Conservation (phyloP, 2,888 invertebrate genomes). For the Beris chalybata region DNA sequence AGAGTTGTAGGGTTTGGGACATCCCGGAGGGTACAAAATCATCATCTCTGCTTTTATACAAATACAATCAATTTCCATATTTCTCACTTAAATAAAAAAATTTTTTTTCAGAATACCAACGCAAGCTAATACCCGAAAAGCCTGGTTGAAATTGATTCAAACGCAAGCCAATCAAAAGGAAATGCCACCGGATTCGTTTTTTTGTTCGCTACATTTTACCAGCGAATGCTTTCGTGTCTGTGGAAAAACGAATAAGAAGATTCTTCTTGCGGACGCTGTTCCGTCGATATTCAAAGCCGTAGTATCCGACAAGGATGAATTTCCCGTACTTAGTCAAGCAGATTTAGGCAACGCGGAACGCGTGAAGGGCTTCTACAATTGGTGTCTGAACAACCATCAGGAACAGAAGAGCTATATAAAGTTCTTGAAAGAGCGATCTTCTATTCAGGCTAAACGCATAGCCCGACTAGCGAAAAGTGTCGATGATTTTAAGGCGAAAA, state of each 20-base stretch:
- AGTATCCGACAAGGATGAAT: not conserved
- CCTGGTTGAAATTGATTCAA: conserved; percentile 19
- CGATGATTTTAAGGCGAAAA: conserved; percentile 30
- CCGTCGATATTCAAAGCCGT: conserved; percentile 20
- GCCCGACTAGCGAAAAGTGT: conserved; percentile 26
- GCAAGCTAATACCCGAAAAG: not conserved
- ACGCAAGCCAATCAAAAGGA: conserved; percentile 15
- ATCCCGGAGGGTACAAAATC: too few species aligned
- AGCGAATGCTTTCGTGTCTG: not conserved
- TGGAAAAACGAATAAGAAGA: conserved; percentile 7
- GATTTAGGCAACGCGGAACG: conserved; percentile 10
- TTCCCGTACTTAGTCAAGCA: conserved; percentile 1
- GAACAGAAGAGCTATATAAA: conserved; percentile 15
- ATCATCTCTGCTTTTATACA: too few species aligned
- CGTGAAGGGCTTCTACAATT: conserved; percentile 23
- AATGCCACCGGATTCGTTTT: not conserved
- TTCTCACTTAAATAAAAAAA: too few species aligned
- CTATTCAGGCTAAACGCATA: conserved; percentile 14
- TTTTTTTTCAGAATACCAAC: conserved; percentile 12
- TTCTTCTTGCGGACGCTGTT: conserved; percentile 13
- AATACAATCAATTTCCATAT: not conserved
- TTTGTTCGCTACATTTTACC: conserved; percentile 22
- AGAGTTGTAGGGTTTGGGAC: too few species aligned
- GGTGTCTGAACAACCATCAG: conserved; percentile 21
- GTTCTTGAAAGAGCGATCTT: not conserved